These are phyloP conservation scores for Melanerpes formicivorus DNA, from an alignment of 2,113 vertebrate species.

Conservation along the genomic window DNA sequence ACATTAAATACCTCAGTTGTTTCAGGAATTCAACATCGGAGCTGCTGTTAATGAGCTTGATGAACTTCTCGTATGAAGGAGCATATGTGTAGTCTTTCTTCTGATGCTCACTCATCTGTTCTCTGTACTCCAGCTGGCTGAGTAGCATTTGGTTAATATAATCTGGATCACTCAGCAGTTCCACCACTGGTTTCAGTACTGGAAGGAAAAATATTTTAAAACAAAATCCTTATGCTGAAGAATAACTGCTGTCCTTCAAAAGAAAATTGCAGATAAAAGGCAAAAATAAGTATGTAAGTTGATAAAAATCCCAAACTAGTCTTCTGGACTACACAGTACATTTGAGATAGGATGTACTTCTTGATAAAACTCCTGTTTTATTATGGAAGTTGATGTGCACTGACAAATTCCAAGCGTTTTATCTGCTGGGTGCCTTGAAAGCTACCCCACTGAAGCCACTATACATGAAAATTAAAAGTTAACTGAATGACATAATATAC, in stretches of 20 bases:
- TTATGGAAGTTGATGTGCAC: neutral
- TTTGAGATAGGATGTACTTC: neutral
- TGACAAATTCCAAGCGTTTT: neutral
- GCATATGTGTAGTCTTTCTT: constrained; percentile 97
- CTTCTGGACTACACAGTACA: neutral
- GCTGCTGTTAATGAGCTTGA: constrained; percentile 96
- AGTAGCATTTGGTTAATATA: constrained; percentile 95
- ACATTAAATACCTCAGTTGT: constrained; percentile 88
- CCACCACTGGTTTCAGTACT: constrained; percentile 95
- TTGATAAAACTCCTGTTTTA: neutral
- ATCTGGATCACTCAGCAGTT: constrained; percentile 94
- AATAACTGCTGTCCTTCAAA: neutral
- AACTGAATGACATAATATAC: neutral
- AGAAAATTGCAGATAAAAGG: neutral
- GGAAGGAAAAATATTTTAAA: constrained; percentile 50
- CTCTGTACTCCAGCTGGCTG: constrained; percentile 92
- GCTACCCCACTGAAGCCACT: neutral
- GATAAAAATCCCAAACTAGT: neutral
- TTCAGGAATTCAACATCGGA: constrained; percentile 95
- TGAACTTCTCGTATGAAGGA: constrained; percentile 97
- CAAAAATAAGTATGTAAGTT: neutral
- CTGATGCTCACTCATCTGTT: constrained; percentile 93
- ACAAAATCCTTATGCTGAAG: neutral
- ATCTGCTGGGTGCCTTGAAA: neutral
- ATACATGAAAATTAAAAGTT: neutral